Evolutionary conservation across 2,888 invertebrate species (phyloP).

Genomic region (Seira sanloemensis): DNA sequence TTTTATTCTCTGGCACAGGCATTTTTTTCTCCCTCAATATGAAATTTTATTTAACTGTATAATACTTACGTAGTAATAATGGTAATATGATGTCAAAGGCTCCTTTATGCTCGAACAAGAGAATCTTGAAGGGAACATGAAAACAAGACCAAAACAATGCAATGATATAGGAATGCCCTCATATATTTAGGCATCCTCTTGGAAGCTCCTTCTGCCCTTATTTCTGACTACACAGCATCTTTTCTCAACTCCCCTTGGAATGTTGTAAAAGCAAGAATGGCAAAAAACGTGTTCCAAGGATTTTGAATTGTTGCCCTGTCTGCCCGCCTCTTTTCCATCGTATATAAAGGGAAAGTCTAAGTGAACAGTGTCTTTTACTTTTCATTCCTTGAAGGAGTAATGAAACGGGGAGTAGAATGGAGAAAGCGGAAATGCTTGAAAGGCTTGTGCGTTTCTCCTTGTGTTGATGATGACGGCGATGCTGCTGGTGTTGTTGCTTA

Average conservation of each 20-base stretch:
- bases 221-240: conserved; percentile 19
- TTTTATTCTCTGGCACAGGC: no score
- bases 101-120: conserved; percentile 25
- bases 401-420: conserved; percentile 25
- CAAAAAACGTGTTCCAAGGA: conserved; percentile 11
- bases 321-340: conserved; percentile 53
- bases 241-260: background rate
- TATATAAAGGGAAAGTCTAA: conserved; percentile 37
- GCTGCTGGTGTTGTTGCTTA: background rate
- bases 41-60: conserved; percentile 41
- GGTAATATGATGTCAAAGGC: conserved; percentile 44
- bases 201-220: no score
- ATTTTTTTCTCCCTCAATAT: background rate
- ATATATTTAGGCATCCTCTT: no score
- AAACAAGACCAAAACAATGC: conserved; percentile 1
- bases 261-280: background rate
- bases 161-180: background rate
- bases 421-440: background rate
- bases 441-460: no score
- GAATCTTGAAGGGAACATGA: background rate
- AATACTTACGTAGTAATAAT: conserved; percentile 12
- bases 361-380: background rate
- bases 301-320: conserved; percentile 57
- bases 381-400: conserved; percentile 42
- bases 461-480: conserved; percentile 23